Conservation (phyloP, 2,797 vertebrate species). For the Pogonophryne albipinna region DNA sequence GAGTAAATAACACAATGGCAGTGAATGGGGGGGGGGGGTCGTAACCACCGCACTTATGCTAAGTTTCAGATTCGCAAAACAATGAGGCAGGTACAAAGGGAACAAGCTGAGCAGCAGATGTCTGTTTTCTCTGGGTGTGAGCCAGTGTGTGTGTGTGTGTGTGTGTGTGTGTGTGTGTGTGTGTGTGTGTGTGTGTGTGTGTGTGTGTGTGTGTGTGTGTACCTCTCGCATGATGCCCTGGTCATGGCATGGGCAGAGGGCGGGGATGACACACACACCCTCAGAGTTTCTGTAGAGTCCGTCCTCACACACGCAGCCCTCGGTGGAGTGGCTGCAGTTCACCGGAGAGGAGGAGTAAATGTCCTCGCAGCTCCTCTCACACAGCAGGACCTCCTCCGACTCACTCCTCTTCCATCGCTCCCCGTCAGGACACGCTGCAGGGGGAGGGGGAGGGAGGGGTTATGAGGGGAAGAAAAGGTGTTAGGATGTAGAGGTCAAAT, state of each 20-base stretch:
- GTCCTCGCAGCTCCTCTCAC: conserved; percentile 87
- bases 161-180: not conserved
- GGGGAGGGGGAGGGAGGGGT: not conserved
- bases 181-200: conserved; percentile 2
- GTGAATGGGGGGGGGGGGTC: conserved; percentile 30
- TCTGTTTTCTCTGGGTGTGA: conserved; percentile 14
- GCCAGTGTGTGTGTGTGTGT: conserved; percentile 11
- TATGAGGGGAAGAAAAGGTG: not conserved
- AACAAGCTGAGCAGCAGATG: conserved; percentile 46
- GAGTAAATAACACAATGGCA: conserved; percentile 73
- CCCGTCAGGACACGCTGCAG: conserved; percentile 85
- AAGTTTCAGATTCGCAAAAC: conserved; percentile 30
- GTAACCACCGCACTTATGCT: conserved; percentile 31
- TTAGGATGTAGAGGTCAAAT: conserved; percentile 1
- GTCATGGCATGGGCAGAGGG: conserved; percentile 87
- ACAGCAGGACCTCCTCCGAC: conserved; percentile 53
- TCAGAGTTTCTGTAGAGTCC: conserved; percentile 83
- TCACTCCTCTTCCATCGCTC: conserved; percentile 85
- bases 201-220: conserved; percentile 1
- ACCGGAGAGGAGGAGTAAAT: conserved; percentile 65
- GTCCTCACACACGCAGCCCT: conserved; percentile 85
- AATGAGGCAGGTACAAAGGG: conserved; percentile 41
- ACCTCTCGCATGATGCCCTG: conserved; percentile 75
- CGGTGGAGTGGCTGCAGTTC: conserved; percentile 78
- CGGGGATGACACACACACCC: conserved; percentile 84